Percentiles rank a stretch among this genome's conserved stretches.
Conservation (phyloP, 1,140 invertebrate species). For the Ceratina japonica region DNA sequence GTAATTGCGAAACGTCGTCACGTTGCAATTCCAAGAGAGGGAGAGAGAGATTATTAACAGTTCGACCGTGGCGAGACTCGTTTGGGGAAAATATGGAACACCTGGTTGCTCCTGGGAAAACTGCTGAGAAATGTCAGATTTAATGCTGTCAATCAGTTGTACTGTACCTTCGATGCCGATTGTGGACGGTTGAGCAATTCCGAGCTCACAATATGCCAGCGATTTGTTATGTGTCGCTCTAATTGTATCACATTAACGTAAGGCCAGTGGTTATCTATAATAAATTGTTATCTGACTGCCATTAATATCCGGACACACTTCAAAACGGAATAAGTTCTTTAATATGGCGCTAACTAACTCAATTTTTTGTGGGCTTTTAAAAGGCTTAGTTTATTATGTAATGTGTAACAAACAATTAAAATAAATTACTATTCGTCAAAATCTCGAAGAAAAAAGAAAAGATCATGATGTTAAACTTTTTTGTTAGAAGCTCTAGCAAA, state of each 20-base stretch:
- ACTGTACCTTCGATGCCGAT: background rate
- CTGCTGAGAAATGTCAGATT: constrained; percentile 6
- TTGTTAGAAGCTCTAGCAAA: no score
- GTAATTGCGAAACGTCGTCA: background rate
- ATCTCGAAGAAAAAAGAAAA: no score
- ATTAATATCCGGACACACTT: no score
- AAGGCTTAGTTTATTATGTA: no score
- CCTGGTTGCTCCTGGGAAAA: background rate
- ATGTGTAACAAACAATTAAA: no score
- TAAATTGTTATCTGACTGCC: no score
- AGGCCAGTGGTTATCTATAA: no score
- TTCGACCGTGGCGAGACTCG: background rate
- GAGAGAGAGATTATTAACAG: background rate
- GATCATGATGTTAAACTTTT: no score
- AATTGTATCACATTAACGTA: background rate
- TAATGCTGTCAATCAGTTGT: background rate
- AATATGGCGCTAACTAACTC: no score
- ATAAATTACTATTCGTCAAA: no score
- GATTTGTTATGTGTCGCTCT: background rate
- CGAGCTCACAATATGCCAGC: background rate
- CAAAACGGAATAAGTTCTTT: no score
- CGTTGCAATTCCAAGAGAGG: background rate
- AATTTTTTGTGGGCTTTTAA: no score
- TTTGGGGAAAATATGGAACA: background rate
- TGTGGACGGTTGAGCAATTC: background rate